Conservation (phyloP, 2,113 vertebrate species). For the Sorex fumeus region DNA sequence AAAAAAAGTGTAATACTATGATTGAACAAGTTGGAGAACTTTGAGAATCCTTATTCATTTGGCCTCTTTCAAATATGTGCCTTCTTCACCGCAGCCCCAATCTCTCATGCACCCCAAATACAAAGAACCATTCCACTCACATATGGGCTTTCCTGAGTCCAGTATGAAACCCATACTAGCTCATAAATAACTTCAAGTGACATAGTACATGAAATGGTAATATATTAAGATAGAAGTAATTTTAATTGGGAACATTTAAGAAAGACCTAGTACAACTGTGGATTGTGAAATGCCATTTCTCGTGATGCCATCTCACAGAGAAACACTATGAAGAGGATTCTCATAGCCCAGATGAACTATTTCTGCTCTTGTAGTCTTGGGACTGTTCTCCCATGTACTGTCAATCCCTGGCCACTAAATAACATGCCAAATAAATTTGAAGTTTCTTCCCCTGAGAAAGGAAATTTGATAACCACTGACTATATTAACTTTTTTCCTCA, state of each 20-base stretch:
- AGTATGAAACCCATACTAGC: slow-evolving; percentile 15
- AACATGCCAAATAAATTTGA: background rate
- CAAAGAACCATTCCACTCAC: background rate
- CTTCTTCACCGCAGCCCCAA: no score
- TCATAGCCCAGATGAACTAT: background rate
- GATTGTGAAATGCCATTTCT: background rate
- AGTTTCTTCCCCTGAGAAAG: background rate
- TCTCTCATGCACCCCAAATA: background rate
- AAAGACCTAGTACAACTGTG: background rate
- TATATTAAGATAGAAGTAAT: background rate
- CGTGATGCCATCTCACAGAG: background rate
- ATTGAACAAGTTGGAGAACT: background rate
- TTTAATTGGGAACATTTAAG: background rate
- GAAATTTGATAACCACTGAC: slow-evolving; percentile 5
- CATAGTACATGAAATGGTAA: background rate
- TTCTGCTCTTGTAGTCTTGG: background rate
- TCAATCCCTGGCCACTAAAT: background rate
- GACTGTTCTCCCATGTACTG: background rate
- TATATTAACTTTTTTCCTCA: background rate
- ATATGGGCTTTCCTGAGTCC: background rate
- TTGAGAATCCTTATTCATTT: background rate
- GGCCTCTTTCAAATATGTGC: background rate
- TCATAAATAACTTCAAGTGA: background rate
- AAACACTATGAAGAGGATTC: background rate
- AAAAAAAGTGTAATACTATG: background rate